A percentile compares a stretch with the other conserved stretches of the same genome.
Evolutionary conservation across 2,888 invertebrate species (phyloP).

Genomic region (Elmis aenea): DNA sequence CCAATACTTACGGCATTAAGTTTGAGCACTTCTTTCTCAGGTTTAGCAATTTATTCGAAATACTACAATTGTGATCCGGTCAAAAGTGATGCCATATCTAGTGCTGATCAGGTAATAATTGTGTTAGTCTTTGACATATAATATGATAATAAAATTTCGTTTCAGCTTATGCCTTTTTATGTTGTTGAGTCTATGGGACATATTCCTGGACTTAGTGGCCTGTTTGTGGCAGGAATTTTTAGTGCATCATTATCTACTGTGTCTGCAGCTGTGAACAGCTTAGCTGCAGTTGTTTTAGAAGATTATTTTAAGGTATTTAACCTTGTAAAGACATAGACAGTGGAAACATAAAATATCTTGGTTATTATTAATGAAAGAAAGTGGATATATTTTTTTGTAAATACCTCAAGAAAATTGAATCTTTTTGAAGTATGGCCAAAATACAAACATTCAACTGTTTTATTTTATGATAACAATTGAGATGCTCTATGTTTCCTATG

Average conservation of each 20-base stretch:
- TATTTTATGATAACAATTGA: too few species aligned
- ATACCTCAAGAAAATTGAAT: too few species aligned
- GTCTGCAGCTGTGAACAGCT: slow-evolving; percentile 84
- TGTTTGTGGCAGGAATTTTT: slow-evolving; percentile 88
- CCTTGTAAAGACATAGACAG: too few species aligned
- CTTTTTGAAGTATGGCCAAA: too few species aligned
- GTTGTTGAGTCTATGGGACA: slow-evolving; percentile 70
- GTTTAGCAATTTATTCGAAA: slow-evolving; percentile 79
- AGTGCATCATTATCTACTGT: slow-evolving; percentile 89
- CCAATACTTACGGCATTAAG: slow-evolving; percentile 73
- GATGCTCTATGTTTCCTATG: too few species aligned
- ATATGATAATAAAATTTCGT: slow-evolving; percentile 4
- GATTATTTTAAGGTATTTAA: slow-evolving; percentile 71
- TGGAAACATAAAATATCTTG: too few species aligned
- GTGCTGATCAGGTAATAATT: slow-evolving; percentile 59
- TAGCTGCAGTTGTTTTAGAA: slow-evolving; percentile 84
- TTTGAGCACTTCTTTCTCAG: slow-evolving; percentile 62
- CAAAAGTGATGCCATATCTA: slow-evolving; percentile 54
- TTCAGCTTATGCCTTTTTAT: slow-evolving; percentile 66
- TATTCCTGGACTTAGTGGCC: slow-evolving; percentile 76
- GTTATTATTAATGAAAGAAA: too few species aligned
- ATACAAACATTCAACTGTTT: too few species aligned
- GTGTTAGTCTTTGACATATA: neutral
- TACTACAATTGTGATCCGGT: slow-evolving; percentile 81
- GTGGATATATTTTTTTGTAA: too few species aligned